Evolutionary conservation across 2,113 vertebrate genomes (phyloP).

Genomic region (Elachura formosa): DNA sequence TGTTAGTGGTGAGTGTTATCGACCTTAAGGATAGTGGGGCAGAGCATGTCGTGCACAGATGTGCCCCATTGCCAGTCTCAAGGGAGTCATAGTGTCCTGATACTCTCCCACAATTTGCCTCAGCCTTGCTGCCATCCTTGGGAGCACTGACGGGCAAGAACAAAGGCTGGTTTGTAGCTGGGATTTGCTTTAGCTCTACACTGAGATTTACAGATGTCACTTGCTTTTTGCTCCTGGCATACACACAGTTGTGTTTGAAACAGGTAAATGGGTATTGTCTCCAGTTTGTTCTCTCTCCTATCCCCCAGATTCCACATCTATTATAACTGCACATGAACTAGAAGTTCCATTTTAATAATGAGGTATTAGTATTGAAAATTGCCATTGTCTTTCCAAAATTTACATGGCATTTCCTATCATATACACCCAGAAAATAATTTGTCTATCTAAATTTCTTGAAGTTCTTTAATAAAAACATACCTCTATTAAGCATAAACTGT

Average conservation of each 20-base stretch:
- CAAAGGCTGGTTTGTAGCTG: neutral
- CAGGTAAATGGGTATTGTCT: neutral
- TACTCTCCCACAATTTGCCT: neutral
- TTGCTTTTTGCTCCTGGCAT: neutral
- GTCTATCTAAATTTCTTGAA: neutral
- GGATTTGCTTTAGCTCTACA: neutral
- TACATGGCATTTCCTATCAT: neutral
- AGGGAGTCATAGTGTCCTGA: neutral
- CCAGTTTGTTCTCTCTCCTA: neutral
- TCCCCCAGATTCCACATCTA: neutral
- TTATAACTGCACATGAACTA: neutral
- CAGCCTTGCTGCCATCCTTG: neutral
- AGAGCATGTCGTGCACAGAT: neutral
- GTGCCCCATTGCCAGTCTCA: neutral
- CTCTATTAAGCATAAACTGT: neutral
- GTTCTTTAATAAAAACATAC: neutral
- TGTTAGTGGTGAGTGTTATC: neutral
- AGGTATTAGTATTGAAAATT: neutral
- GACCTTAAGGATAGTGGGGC: fast-evolving
- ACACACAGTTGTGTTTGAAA: neutral
- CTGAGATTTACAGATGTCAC: neutral
- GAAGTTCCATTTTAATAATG: neutral
- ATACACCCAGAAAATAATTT: neutral
- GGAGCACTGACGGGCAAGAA: neutral
- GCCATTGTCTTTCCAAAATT: neutral